Conservation (phyloP, 92 coral and sea anemone genomes). For the Zoanthus solanderi region DNA sequence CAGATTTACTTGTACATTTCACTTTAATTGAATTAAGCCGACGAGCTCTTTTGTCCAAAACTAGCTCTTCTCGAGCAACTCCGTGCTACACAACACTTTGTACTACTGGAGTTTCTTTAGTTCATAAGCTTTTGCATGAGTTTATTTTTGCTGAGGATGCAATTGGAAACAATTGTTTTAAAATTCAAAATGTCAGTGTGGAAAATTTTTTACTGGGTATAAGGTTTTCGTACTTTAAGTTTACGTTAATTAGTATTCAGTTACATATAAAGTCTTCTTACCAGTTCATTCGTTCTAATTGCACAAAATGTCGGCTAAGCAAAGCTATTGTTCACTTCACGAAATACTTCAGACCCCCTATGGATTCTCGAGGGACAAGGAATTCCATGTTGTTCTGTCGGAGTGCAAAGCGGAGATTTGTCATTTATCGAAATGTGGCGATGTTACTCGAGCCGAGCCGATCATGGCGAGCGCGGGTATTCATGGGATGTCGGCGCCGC, state of each 20-base stretch:
- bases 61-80: background rate
- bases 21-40: conserved; percentile 11
- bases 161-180: conserved; percentile 25
- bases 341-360: conserved; percentile 36
- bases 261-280: conserved; percentile 24
- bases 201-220: background rate
- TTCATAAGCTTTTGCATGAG: conserved; percentile 3
- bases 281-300: conserved; percentile 35
- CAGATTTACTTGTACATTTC: conserved; percentile 42
- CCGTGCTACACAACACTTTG: background rate
- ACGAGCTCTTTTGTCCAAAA: background rate
- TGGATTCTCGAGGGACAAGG: conserved; percentile 30
- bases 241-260: conserved; percentile 39
- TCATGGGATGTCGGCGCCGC: conserved; percentile 21
- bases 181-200: conserved; percentile 2
- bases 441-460: conserved; percentile 56
- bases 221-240: conserved; percentile 29
- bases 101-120: conserved; percentile 25
- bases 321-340: background rate
- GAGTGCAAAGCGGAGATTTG: conserved; percentile 52
- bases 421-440: conserved; percentile 52
- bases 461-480: conserved; percentile 62
- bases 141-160: background rate
- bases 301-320: conserved; percentile 36
- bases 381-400: conserved; percentile 41